A percentile compares a stretch with the other conserved stretches of the same genome.
Evolutionary conservation across 2,113 vertebrate species (phyloP).

Genomic region (Rhea americana): DNA sequence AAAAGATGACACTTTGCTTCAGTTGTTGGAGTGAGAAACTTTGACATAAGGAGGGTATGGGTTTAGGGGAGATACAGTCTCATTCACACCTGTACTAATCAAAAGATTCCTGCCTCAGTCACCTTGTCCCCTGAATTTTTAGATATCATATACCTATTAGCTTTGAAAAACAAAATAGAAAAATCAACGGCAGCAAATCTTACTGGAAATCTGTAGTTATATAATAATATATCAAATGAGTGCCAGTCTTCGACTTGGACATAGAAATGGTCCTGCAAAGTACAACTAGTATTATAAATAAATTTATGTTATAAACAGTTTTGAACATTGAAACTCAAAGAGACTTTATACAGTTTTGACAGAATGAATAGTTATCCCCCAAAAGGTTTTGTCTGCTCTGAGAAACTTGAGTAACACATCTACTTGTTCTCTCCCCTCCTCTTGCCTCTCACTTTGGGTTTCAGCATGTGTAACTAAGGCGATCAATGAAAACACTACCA

Average conservation of each 20-base stretch:
- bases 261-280: background rate
- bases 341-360: background rate
- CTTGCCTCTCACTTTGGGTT: background rate
- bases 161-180: background rate
- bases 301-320: background rate
- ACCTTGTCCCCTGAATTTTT: background rate
- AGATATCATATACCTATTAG: background rate
- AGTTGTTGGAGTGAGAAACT: background rate
- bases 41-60: background rate
- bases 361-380: background rate
- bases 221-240: background rate
- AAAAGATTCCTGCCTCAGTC: background rate
- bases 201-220: background rate
- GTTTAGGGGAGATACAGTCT: background rate
- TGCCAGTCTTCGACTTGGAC: background rate
- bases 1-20: background rate
- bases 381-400: background rate
- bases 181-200: background rate
- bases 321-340: background rate
- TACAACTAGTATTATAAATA: background rate
- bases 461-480: background rate
- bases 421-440: background rate
- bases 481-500: background rate
- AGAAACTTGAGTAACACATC: background rate
- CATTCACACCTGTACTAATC: background rate